A percentile compares a stretch with the other conserved stretches of the same genome.
Evolutionary conservation across 2,888 invertebrate species (phyloP).

Genomic region (Calephelis perditalis): DNA sequence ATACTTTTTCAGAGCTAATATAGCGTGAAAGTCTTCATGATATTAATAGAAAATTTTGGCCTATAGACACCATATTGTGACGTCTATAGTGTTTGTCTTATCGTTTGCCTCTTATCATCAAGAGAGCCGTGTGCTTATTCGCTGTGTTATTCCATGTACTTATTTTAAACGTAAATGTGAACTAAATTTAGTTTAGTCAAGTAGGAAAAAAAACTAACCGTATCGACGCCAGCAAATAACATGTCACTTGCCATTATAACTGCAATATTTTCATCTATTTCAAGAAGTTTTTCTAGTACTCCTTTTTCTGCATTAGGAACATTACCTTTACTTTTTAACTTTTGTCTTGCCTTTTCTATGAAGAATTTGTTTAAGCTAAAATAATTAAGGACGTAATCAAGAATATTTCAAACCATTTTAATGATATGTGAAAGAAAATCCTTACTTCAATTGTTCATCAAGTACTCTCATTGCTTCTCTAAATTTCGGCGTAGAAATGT

Average conservation of each 20-base stretch:
- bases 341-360: constrained; percentile 41
- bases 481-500: constrained; percentile 42
- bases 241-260: constrained; percentile 81
- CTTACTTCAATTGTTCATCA: constrained; percentile 46
- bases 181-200: no score
- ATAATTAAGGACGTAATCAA: constrained; percentile 11
- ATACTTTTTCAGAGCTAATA: no score
- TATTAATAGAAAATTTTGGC: no score
- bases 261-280: constrained; percentile 77
- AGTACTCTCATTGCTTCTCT: constrained; percentile 44
- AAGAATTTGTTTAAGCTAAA: constrained; percentile 41
- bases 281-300: constrained; percentile 79
- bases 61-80: no score
- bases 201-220: constrained; percentile 17
- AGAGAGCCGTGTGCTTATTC: no score
- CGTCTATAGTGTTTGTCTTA: no score
- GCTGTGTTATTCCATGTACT: no score
- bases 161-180: no score
- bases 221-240: constrained; percentile 51
- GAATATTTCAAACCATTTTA: no score
- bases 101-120: no score
- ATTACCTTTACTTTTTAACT: constrained; percentile 35
- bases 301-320: constrained; percentile 58
- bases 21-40: no score
- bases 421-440: background rate